phyloP scores from a whole-genome alignment of 2,797 vertebrate species.

The Limnodromus scolopaceus region DNA sequence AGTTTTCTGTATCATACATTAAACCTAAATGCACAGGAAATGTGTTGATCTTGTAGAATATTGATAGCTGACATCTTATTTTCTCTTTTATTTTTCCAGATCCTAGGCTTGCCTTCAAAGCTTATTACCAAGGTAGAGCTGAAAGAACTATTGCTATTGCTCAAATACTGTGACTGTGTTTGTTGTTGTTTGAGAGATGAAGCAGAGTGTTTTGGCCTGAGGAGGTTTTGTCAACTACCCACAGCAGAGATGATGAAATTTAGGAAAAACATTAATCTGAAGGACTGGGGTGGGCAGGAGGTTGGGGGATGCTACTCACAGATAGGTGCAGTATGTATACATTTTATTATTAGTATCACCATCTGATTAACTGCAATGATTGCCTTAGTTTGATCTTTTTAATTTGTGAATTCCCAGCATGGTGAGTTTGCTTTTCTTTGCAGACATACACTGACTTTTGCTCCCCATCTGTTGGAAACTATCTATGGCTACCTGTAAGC shows the following conservation, averaged over 20 bases:
- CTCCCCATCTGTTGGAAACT: neutral
- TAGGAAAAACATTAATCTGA: neutral
- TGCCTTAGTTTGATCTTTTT: neutral
- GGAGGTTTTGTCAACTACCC: neutral
- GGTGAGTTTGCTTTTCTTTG: neutral
- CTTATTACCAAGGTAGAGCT: neutral
- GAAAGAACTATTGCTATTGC: neutral
- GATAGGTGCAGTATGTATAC: fast-evolving
- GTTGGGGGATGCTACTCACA: fast-evolving
- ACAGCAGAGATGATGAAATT: neutral
- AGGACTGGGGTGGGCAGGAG: neutral
- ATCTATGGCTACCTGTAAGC: neutral
- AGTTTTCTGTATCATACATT: neutral
- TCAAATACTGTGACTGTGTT: neutral
- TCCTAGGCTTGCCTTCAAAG: neutral
- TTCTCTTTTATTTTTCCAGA: neutral
- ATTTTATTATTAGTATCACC: neutral
- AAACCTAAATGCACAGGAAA: neutral
- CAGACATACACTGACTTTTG: neutral
- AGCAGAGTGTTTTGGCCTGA: neutral
- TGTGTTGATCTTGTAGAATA: neutral
- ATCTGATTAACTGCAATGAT: neutral
- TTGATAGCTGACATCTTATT: neutral
- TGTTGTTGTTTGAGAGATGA: neutral
- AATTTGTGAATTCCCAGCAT: neutral